Evolutionary conservation across 2,797 vertebrate genomes (phyloP), one percentile per base, ranked within the genome.

Genomic region (Poeciliopsis turneri): DNA sequence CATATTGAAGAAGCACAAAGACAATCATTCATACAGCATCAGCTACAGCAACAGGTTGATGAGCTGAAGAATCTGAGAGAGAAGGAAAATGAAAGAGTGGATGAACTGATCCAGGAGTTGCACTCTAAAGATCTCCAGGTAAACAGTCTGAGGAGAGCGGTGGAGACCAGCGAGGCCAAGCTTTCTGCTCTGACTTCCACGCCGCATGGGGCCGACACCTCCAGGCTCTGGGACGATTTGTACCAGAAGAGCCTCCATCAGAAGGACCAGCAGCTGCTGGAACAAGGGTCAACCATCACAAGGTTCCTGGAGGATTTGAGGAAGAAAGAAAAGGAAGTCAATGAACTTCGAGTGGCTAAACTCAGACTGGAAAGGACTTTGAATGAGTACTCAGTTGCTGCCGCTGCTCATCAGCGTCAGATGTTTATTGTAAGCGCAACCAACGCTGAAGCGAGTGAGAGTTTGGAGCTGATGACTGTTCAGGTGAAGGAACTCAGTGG

Each of bases 191-290:
- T 97, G 16, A 92, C 94, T 0, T 93, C 93, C 71, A 91, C 91
- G 15, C 92, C 95, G 72, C 94, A 93, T 28, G 93, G 93, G 33
- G 92, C 93, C 23, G 92, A 94, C 0, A 93, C 95, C 46, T 76
- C 93, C 76, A 95, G 94, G 74, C 88, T 86, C 0, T 97, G 96
- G 97, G 94, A 95, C 45, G 69, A 74, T 9, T 70, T 95, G 73
- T 97, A 95, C 88, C 95, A 96, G 53, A 96, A 96, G 70, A 88
- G 89, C 8, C 89, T 97, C 59, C 90, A 95, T 7, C 96, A 91
- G 83, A 97, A 97, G 82, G 96, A 97, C 49, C 95, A 83, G 72
- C 96, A 97, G 86, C 91, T 97, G 30, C 94, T 95, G 4, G 95
- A 97, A 0, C 93, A 95, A 77, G 94, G 94, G 23, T 95, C 90